phyloP scores from a whole-genome alignment of 2,113 vertebrate genomes.

The Sporophila hypoxantha region DNA sequence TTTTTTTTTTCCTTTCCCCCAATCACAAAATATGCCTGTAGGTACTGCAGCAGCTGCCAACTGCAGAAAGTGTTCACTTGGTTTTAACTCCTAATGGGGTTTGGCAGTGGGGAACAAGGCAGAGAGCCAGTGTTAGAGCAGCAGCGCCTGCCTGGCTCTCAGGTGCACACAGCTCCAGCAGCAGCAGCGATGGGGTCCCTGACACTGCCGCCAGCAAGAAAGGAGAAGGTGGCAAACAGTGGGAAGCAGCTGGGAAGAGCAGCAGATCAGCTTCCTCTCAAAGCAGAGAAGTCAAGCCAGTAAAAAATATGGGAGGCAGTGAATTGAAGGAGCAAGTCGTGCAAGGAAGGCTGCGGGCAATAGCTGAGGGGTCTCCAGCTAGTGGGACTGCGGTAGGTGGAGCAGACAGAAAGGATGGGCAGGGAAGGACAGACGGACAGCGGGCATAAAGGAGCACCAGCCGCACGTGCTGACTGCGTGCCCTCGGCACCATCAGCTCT shows the following conservation, averaged over 20 bases:
- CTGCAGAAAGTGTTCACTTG: neutral
- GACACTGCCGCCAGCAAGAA: neutral
- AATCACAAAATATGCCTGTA: conserved; percentile 11
- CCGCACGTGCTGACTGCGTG: fast-evolving
- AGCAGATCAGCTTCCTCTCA: fast-evolving
- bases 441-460: neutral
- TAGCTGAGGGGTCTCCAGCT: neutral
- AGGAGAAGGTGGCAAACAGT: neutral
- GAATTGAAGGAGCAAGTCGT: neutral
- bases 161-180: neutral
- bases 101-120: neutral
- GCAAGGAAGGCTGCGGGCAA: neutral
- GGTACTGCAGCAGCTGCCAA: conserved; percentile 5
- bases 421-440: neutral
- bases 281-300: neutral
- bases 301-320: neutral
- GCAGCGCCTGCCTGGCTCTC: neutral
- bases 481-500: fast-evolving
- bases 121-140: neutral
- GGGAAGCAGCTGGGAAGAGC: neutral
- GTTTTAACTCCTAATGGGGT: neutral
- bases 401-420: neutral
- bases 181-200: fast-evolving
- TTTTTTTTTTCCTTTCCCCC: neutral
- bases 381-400: neutral